Base-by-base conservation (phyloP, 1,140 invertebrate species). In the Dysdera silvatica region DNA sequence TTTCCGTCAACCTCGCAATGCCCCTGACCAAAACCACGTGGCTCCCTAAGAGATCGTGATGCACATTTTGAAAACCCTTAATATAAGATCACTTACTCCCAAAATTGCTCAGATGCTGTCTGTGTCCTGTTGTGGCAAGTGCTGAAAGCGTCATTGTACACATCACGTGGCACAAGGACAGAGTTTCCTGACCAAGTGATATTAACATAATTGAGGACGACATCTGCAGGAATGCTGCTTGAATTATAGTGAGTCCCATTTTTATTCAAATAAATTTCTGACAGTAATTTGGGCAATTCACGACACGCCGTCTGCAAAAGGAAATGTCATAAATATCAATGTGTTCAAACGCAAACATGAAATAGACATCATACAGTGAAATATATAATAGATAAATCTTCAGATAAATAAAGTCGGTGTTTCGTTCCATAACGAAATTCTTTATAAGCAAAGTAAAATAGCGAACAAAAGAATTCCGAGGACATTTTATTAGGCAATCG, bases 41-140 rank as follows among this genome's bases (percentile, higher is more conserved):
- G n/a, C n/a, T n/a, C n/a, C n/a, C n/a, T n/a, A n/a, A n/a, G n/a
- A n/a, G n/a, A n/a, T n/a, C n/a, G n/a, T n/a, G n/a, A n/a, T n/a
- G n/a, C n/a, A n/a, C 8, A 37, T n/a, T 37, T 8, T 37, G 8
- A 37, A 37, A 37, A 37, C n/a, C 51, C 10, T 54, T 23, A n/a
- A 40, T 61, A 43, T 12, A 4, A 20, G 20, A 26, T 37, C 2
- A 71, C 73, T 71, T 59, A 75, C 74, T 67, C 71, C 73, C 73
- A 75, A 47, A 72, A 75, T 63, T 75, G 74, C 29, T 71, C 61
- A 10, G 71, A 71, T 6, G 74, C 70, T 2, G 67, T 68, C 29
- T 68, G 62, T 2, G 57, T 68, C 1, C 31, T 64, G 40, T 66
- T 66, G 10, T 24, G 57, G 14, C 67, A 68, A 12, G 37, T 58